These are phyloP conservation scores for Silurus aristotelis DNA, from an alignment of 2,797 vertebrate species.

Conservation along the genomic window DNA sequence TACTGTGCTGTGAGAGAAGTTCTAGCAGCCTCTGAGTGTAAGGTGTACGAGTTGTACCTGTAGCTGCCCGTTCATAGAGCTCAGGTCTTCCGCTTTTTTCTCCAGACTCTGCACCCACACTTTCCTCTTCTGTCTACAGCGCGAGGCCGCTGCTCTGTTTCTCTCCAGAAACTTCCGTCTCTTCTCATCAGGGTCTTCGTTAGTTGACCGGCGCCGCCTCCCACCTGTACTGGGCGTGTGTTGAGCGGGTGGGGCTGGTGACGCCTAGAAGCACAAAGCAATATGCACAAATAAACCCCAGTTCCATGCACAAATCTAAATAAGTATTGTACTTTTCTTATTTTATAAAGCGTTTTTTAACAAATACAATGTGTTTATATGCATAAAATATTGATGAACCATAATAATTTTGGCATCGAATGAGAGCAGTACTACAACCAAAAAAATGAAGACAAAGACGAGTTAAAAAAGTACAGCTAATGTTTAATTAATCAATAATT, in stretches of 20 bases:
- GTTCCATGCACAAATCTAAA: constrained; percentile 4
- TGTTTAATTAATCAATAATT: neutral
- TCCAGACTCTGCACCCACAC: constrained; percentile 97
- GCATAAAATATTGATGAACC: no score
- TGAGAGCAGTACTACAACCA: no score
- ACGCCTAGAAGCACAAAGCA: constrained; percentile 73
- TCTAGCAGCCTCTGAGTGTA: neutral
- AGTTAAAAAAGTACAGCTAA: no score
- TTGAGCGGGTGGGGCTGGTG: constrained; percentile 85
- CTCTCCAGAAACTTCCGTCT: constrained; percentile 95
- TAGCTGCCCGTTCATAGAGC: constrained; percentile 88
- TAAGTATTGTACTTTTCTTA: neutral
- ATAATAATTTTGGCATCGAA: no score
- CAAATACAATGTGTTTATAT: neutral
- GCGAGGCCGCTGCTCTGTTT: constrained; percentile 91
- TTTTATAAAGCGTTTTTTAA: neutral
- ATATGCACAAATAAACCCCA: constrained; percentile 7
- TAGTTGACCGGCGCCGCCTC: constrained; percentile 90
- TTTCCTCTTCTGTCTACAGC: constrained; percentile 96
- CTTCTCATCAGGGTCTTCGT: constrained; percentile 96
- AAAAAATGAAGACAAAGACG: neutral
- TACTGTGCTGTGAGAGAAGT: neutral
- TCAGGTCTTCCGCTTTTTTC: constrained; percentile 92
- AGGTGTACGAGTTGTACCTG: constrained; percentile 77
- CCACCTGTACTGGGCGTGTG: constrained; percentile 90